Base-by-base conservation (phyloP, 23 tunicate genomes). In the Clavelina lepadiformis region DNA sequence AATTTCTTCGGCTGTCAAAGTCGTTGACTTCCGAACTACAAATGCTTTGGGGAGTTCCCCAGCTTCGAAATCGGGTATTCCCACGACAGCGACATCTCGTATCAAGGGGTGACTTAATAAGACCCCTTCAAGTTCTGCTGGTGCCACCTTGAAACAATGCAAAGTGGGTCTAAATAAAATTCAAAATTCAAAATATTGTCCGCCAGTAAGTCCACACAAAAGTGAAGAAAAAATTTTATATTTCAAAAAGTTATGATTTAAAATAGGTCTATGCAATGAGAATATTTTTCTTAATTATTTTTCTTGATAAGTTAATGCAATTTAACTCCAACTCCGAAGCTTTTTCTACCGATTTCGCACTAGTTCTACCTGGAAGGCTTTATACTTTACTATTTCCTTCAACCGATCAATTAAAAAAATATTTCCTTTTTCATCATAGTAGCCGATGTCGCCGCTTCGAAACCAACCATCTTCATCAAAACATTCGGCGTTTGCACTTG, bases 361-460 rank as follows among this genome's bases (percentile, higher is more conserved):
- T n/a, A n/a, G n/a, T n/a, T 36, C 28, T 5, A 82, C 91, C 81
- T 82, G 91, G 31, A 82, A 82, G 31, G 81, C 91, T 66, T 82
- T 82, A 35, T 63, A 76, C 50, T 82, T 82, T 36, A 82, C 74
- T 22, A 82, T 45, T 45, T 82, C 91, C 68, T 82, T 82, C 60
- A 82, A 29, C 45, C 91, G 31, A 46, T 82, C 91, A n/a, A 82
- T 58, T 56, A 82, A 49, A 67, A 55, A 82, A 57, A 82, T 28
- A 25, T 32, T 27, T 19, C 79, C 91, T 58, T 55, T n/a, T 56
- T 82, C 80, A 46, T 82, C 91, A 64, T 63, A 82, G 37, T 82
- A 74, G 0, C 91, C 91, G 33, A 82, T 82, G 46, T 82, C 91
- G 1, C 91, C 91, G 37, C 81, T 82, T 25, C 74, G 91, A 55